Evolutionary conservation across 2,797 vertebrate species (phyloP).

Genomic region (Parambassis ranga): DNA sequence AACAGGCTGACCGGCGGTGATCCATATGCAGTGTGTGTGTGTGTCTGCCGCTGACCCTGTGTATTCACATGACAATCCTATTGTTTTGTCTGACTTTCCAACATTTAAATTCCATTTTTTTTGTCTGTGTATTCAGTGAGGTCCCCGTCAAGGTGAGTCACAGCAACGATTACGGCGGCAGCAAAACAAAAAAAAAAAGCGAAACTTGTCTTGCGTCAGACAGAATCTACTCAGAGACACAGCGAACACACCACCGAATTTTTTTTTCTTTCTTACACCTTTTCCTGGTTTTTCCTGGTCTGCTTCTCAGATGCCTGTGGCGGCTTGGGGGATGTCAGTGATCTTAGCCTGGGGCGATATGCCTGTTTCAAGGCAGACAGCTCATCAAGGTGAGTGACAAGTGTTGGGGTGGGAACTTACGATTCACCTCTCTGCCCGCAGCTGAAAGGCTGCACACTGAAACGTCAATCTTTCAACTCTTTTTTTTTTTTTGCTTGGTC

Average conservation of each 20-base stretch:
- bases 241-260: neutral
- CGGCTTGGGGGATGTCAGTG: slow-evolving; percentile 21
- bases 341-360: slow-evolving; percentile 43
- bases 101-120: slow-evolving; percentile 28
- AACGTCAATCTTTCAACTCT: slow-evolving; percentile 16
- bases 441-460: slow-evolving; percentile 35
- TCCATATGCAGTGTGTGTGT: slow-evolving; percentile 18
- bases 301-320: slow-evolving; percentile 10
- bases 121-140: neutral
- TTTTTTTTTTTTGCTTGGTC: neutral
- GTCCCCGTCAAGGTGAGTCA: slow-evolving; percentile 30
- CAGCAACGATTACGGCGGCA: neutral
- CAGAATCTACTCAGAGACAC: slow-evolving; percentile 6
- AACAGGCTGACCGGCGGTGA: slow-evolving; percentile 20
- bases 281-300: slow-evolving; percentile 6
- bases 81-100: slow-evolving; percentile 37
- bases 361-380: slow-evolving; percentile 41
- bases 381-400: slow-evolving; percentile 66
- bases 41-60: slow-evolving; percentile 17
- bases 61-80: slow-evolving; percentile 40
- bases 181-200: slow-evolving; percentile 38
- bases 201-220: slow-evolving; percentile 15
- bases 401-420: slow-evolving; percentile 26
- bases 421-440: slow-evolving; percentile 25
- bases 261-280: neutral